phyloP scores from a whole-genome alignment of 2,888 invertebrate genomes.

The Cacoxenus indagator region DNA sequence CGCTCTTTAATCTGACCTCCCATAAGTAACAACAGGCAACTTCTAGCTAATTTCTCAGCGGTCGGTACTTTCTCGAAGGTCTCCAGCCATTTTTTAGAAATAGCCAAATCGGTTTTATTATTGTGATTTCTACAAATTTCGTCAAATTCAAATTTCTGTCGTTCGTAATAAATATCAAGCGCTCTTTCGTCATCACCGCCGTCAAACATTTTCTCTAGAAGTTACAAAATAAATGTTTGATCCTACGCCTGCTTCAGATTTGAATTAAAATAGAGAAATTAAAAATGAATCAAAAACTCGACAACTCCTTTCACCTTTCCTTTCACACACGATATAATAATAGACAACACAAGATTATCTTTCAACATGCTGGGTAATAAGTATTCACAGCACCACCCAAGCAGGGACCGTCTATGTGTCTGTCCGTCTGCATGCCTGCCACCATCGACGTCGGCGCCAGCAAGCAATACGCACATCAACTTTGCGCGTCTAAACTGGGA shows the following conservation, averaged over 20 bases:
- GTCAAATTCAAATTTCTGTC: neutral
- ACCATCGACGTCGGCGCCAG: neutral
- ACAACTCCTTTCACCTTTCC: neutral
- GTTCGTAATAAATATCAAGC: slow-evolving; percentile 6
- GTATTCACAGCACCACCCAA: neutral
- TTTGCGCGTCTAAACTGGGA: neutral
- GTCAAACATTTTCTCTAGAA: neutral
- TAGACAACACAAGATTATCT: slow-evolving; percentile 6
- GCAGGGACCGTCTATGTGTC: neutral
- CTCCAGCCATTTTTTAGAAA: slow-evolving; percentile 34
- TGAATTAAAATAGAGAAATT: neutral
- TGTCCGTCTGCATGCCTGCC: neutral
- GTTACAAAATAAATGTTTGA: neutral
- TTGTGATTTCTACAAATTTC: neutral
- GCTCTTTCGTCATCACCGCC: neutral
- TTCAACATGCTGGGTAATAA: neutral
- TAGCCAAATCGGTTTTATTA: neutral
- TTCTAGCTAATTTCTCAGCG: slow-evolving; percentile 32
- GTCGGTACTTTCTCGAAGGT: slow-evolving; percentile 25
- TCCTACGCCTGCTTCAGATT: neutral
- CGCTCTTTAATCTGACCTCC: slow-evolving; percentile 25
- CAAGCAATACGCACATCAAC: neutral
- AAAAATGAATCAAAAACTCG: neutral
- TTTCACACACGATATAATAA: neutral
- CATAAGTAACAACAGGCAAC: slow-evolving; percentile 32